phyloP scores from a whole-genome alignment of 2,888 invertebrate species.

The Stenolophus ochropezus region DNA sequence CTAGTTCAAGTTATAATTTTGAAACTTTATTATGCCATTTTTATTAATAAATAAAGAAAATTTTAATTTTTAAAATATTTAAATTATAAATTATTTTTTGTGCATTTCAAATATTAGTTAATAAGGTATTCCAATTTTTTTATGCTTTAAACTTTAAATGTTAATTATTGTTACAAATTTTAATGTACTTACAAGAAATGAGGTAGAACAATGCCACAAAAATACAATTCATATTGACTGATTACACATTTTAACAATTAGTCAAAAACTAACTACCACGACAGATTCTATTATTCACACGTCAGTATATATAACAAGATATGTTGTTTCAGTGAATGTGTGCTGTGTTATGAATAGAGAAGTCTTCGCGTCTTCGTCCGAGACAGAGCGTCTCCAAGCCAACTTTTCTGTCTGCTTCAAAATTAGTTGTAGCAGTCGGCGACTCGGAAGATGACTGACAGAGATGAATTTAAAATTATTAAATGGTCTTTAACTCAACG shows the following conservation, averaged over 20 bases:
- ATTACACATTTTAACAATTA: slow-evolving; percentile 35
- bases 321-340: slow-evolving; percentile 25
- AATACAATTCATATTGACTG: slow-evolving; percentile 22
- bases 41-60: too few relatives aligned
- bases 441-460: slow-evolving; percentile 11
- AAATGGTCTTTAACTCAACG: background rate
- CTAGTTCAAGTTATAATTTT: too few relatives aligned
- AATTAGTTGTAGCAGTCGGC: slow-evolving; percentile 32
- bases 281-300: slow-evolving; percentile 22
- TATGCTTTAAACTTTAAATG: too few relatives aligned
- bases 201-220: slow-evolving; percentile 11
- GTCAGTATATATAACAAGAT: slow-evolving; percentile 18
- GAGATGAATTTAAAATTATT: slow-evolving; percentile 29
- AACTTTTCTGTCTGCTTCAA: slow-evolving; percentile 38
- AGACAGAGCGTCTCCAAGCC: slow-evolving; percentile 48
- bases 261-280: background rate
- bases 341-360: slow-evolving; percentile 34
- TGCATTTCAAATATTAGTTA: too few relatives aligned
- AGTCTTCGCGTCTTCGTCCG: slow-evolving; percentile 17
- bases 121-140: too few relatives aligned
- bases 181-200: background rate
- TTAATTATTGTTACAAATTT: background rate
- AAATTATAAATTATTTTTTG: too few relatives aligned
- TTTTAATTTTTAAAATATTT: too few relatives aligned
- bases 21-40: too few relatives aligned